phyloP scores from a whole-genome alignment of 2,113 vertebrate genomes.

The Notothenia coriiceps region DNA sequence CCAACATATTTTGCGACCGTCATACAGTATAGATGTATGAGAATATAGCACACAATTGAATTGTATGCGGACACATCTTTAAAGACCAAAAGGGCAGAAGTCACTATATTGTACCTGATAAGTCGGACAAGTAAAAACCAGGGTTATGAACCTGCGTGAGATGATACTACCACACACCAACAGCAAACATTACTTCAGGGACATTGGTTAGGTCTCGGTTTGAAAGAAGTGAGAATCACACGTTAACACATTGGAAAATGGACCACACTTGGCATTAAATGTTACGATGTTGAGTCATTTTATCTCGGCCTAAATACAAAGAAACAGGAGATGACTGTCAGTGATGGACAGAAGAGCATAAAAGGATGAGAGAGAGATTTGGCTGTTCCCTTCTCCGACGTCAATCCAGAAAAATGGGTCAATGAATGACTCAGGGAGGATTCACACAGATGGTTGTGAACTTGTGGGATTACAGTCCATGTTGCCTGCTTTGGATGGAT shows the following conservation, averaged over 20 bases:
- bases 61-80: too few relatives aligned
- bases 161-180: not conserved
- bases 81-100: not conserved
- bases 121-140: not conserved
- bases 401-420: constrained; percentile 32
- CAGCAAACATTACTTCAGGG: not conserved
- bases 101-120: not conserved
- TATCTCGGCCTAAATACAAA: constrained; percentile 5
- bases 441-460: constrained; percentile 3
- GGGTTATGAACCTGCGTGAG: not conserved
- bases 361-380: not conserved
- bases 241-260: constrained; percentile 10
- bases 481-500: not conserved
- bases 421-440: constrained; percentile 4
- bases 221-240: constrained; percentile 18
- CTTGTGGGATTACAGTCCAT: not conserved
- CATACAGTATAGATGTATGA: too few relatives aligned
- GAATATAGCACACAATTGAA: too few relatives aligned
- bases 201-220: not conserved
- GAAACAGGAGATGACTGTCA: not conserved
- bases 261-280: constrained; percentile 20
- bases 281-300: constrained; percentile 9
- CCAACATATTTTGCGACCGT: too few relatives aligned
- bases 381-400: constrained; percentile 1
- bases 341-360: constrained; percentile 1